Base-by-base conservation (phyloP, 2,113 vertebrate species). In the Patagioenas fasciata region DNA sequence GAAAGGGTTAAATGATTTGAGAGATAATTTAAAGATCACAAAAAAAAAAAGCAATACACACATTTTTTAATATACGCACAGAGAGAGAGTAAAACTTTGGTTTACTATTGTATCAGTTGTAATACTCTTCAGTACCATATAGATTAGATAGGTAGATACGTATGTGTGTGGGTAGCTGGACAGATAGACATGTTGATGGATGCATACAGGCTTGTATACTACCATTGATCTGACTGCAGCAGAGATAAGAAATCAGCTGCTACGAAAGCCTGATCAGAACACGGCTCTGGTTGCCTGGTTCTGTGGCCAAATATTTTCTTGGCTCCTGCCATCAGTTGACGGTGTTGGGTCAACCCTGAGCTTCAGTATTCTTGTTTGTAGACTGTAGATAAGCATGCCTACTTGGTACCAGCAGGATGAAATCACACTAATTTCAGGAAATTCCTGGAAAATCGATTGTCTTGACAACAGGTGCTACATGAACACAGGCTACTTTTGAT, bases 371-470 rank as follows among this genome's bases (percentile, higher is more conserved):
- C 42, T 58, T 90, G 54, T 90, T 91, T 84, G 36, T 72, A 93
- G 93, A 96, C 31, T 77, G 25, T 48, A 72, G 58, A 91, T 75
- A 92, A 86, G 54, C 57, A 86, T 84, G 61, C 64, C 48, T 69
- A 54, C 50, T 88, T 34, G 15, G 77, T 57, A 92, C 25, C 26
- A 71, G 1, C 9, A 70, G 88, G 40, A 80, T 87, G 77, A 95
- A 94, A 95, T 65, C 1, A n/a, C 31, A 66, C 16, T 79, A 74
- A 94, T 92, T 94, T 95, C 91, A 92, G 77, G 80, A 96, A 94
- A 81, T 93, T 90, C 69, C 57, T 91, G 80, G 85, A 95, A 96
- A 95, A 93, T 90, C 1, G 8, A 96, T 96, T 96, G 81, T 89
- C 64, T 54, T 82, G 70, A 91, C 66, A 95, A 86, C 95, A 96